These are phyloP conservation scores for Gymnopithys bicolor DNA, from an alignment of 2,797 vertebrate species.

Conservation along the genomic window DNA sequence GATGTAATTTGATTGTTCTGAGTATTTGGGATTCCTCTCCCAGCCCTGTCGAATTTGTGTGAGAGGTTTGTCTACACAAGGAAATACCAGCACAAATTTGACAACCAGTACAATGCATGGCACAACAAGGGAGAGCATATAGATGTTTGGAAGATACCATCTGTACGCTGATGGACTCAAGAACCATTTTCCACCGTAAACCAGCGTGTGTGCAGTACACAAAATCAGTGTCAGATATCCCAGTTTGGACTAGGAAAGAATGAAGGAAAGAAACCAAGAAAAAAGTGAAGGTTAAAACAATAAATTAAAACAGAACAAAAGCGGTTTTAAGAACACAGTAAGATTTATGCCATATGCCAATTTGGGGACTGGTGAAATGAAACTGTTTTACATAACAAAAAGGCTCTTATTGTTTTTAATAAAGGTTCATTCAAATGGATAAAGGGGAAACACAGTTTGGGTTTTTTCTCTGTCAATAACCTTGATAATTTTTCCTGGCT, in stretches of 20 bases:
- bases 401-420: neutral
- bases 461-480: neutral
- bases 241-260: slow-evolving; percentile 86
- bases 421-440: neutral
- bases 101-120: slow-evolving; percentile 85
- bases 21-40: slow-evolving; percentile 77
- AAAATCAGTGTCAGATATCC: slow-evolving; percentile 88
- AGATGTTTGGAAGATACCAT: slow-evolving; percentile 85
- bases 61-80: slow-evolving; percentile 86
- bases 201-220: slow-evolving; percentile 85
- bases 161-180: slow-evolving; percentile 73
- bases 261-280: neutral
- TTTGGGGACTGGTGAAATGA: neutral
- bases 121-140: slow-evolving; percentile 84
- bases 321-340: neutral
- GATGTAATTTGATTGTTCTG: neutral
- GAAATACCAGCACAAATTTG: slow-evolving; percentile 86
- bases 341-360: neutral
- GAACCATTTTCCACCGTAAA: slow-evolving; percentile 86
- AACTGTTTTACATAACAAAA: neutral
- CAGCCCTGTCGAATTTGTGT: slow-evolving; percentile 88
- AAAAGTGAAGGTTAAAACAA: neutral
- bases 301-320: neutral
- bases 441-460: neutral
- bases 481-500: neutral